Base-by-base conservation (phyloP, 2,113 vertebrate genomes). In the Morone saxatilis region DNA sequence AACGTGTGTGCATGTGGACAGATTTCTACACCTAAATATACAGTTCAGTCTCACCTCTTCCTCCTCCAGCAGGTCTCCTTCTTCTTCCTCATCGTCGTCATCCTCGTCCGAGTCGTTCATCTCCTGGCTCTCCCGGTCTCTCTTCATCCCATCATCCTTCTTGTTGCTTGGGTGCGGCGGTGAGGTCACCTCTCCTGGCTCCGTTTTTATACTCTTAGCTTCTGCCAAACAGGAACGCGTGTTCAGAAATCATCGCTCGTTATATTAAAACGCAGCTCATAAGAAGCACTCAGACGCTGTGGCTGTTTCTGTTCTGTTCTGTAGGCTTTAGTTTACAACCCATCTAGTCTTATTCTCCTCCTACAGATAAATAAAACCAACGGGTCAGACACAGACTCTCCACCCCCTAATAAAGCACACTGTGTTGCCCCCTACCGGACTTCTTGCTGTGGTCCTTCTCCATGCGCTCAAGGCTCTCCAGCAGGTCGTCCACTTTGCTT, bases 391-490 rank as follows among this genome's bases (percentile, higher is more conserved):
- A 4, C 31, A 25, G 25, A 31, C 31, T n/a, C 40, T 53, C 5
- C 1, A 2, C 25, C 13, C 14, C 43, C 45, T 71, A 45, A 53
- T 60, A 54, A 53, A 65, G 51, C 20, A 20, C 4, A 16, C 9
- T 1, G 19, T 0, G 3, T 0, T 25, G 3, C 2, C 7, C 8
- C 81, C 1, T 89, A 95, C 94, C 94, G 1, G 85, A 93, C 88
- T 95, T 95, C 93, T 97, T 96, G 90, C 92, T 93, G 91, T 97
- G 96, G 73, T 97, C 96, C 86, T 96, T 97, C 90, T 97, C 97
- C 89, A 97, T 97, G 84, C 96, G 96, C 88, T 97, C 97, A 88
- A 97, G 88, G 50, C 84, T 92, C 3, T 93, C 89, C 86, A 94
- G 81, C 71, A 94, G 92, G 65, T 93, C 91, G 17, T 94, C 93